phyloP scores from a whole-genome alignment of 2,113 vertebrate species.

The Aptenodytes patagonicus region DNA sequence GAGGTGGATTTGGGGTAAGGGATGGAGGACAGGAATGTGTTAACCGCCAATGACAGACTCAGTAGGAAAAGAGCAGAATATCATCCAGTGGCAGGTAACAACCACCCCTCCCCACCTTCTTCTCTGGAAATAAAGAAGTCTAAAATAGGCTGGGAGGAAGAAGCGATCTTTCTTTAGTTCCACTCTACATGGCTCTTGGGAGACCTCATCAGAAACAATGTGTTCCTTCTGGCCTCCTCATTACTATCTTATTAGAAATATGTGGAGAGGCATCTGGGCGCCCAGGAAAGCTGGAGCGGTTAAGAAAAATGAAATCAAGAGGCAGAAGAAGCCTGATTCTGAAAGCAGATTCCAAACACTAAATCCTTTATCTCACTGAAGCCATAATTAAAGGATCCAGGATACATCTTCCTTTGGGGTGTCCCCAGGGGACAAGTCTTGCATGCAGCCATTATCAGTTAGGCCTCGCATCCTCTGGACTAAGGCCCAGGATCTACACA shows the following conservation, averaged over 20 bases:
- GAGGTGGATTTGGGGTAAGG: neutral
- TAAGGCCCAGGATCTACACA: neutral
- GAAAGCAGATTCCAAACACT: neutral
- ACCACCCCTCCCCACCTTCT: neutral
- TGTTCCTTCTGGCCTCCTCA: neutral
- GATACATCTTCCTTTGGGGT: neutral
- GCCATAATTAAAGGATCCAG: neutral
- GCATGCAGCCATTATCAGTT: neutral
- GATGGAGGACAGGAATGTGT: neutral
- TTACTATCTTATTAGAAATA: neutral
- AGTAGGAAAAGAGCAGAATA: neutral
- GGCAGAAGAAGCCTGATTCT: neutral
- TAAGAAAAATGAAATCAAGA: neutral
- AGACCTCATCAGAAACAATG: neutral
- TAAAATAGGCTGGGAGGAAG: neutral
- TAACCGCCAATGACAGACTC: neutral
- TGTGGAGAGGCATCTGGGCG: neutral
- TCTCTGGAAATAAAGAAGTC: neutral
- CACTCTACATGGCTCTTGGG: neutral
- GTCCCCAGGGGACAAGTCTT: neutral
- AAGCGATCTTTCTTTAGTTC: neutral
- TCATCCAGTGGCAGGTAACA: neutral
- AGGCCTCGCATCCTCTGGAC: neutral
- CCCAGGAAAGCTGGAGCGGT: neutral
- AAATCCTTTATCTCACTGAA: neutral